Evolutionary conservation across 2,888 invertebrate species (phyloP).

Genomic region (Mythimna pallens): DNA sequence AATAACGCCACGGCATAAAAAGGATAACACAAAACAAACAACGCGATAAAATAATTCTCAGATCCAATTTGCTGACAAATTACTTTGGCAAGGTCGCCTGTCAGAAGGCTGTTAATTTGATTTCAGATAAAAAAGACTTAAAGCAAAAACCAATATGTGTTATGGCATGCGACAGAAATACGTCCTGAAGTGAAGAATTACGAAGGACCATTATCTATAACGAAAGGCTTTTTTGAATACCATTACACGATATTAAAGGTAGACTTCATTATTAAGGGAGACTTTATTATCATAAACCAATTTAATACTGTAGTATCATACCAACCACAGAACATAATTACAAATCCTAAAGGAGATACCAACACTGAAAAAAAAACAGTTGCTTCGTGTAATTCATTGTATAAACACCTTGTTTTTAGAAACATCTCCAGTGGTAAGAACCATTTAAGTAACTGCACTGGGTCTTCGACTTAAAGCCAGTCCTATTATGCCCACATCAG

Average conservation of each 20-base stretch:
- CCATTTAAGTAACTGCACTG: background rate
- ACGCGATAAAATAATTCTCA: slow-evolving; percentile 33
- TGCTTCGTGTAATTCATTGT: too few relatives aligned
- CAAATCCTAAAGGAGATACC: too few relatives aligned
- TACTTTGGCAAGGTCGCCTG: slow-evolving; percentile 50
- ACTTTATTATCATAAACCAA: background rate
- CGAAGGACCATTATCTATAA: background rate
- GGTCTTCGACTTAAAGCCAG: background rate
- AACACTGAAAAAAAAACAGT: too few relatives aligned
- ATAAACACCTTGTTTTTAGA: background rate
- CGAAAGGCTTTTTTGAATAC: background rate
- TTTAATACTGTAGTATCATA: too few relatives aligned
- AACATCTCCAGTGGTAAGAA: background rate
- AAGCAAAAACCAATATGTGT: slow-evolving; percentile 27
- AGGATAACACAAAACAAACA: slow-evolving; percentile 40
- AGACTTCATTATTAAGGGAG: background rate
- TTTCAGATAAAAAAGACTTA: slow-evolving; percentile 41
- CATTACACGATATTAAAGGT: too few relatives aligned
- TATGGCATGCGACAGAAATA: slow-evolving; percentile 1
- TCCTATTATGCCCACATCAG: background rate
- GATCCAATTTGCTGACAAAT: slow-evolving; percentile 56
- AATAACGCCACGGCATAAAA: slow-evolving; percentile 23
- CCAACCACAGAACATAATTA: too few relatives aligned
- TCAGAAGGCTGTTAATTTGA: slow-evolving; percentile 51
- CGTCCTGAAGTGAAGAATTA: background rate